A percentile compares a stretch with the other conserved stretches of the same genome.
phyloP scores from a whole-genome alignment of 2,888 invertebrate species.

The Harpalus rubripes region DNA sequence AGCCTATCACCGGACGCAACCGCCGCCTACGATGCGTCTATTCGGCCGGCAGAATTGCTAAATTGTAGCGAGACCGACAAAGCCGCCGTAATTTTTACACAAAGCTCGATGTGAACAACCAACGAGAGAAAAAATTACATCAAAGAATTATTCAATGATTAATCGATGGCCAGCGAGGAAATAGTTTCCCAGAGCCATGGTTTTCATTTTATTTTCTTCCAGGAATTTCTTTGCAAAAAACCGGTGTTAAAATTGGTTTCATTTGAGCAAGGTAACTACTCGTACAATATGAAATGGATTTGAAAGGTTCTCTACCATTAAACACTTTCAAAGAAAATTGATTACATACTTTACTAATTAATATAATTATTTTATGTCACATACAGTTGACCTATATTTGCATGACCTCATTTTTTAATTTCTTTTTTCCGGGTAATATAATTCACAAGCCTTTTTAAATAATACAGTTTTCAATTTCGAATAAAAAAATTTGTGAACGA shows the following conservation, averaged over 20 bases:
- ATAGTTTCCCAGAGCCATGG: background rate
- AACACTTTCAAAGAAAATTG: background rate
- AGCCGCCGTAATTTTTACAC: slow-evolving; percentile 27
- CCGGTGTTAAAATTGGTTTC: background rate
- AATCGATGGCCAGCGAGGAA: slow-evolving; percentile 3
- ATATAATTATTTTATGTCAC: background rate
- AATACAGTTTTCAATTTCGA: too few relatives aligned
- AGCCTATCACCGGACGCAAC: background rate
- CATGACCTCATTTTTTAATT: background rate
- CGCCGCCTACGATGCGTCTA: slow-evolving; percentile 13
- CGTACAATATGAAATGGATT: slow-evolving; percentile 2
- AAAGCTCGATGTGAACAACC: slow-evolving; percentile 27
- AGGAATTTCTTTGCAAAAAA: slow-evolving; percentile 1
- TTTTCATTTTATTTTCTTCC: slow-evolving; percentile 9
- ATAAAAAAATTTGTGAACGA: too few relatives aligned
- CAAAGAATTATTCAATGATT: slow-evolving; percentile 25
- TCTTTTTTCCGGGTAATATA: background rate
- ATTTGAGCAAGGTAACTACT: background rate
- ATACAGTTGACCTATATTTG: background rate
- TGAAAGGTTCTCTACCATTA: background rate
- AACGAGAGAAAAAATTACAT: slow-evolving; percentile 24
- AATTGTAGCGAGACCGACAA: slow-evolving; percentile 21
- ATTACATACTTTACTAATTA: slow-evolving; percentile 1
- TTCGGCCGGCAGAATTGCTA: slow-evolving; percentile 38
- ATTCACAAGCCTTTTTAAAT: background rate